Evolutionary conservation across 2,113 vertebrate species (phyloP), one percentile per base, ranked within the genome.

Genomic region (Semicossyphus pulcher): DNA sequence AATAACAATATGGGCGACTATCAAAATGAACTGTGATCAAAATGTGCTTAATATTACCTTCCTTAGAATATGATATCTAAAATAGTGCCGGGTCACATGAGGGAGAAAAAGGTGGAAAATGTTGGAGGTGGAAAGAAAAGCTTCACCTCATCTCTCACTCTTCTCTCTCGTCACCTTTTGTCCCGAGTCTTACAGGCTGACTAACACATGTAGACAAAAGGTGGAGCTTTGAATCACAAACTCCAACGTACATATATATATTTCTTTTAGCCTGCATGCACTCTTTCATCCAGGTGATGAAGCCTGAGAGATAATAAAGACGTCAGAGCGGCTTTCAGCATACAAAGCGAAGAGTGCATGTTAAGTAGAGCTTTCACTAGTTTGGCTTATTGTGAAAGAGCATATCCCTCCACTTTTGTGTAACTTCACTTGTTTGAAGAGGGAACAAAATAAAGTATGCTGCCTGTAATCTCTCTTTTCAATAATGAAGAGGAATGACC

Each of bases 371-470:
- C 76, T 86, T 90, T 89, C 86, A 91, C 73, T 83, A 20, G 65
- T 84, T 69, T 77, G 80, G 83, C 80, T 80, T 82, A 70, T 57
- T 68, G 79, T 60, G 81, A 82, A 88, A 89, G 88, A 89, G 12
- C 42, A 84, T 72, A 89, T 87, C 81, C 75, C 31, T 80, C 58
- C 61, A 75, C 73, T 69, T 81, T 90, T 88, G 83, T 86, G 70
- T 12, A 53, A 76, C 75, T 42, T 81, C 25, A 26, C 48, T 9
- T 78, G 86, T 88, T 88, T 88, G 82, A 88, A 75, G 66, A 86
- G 81, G 0, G 64, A 84, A 86, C 83, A 86, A 88, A 89, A 89
- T 88, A 81, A 90, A 90, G 89, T 81, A 89, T 85, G 84, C 80
- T 66, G 78, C 76, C 44, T 45, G 75, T 91, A 91, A 92, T 89